Conservation (phyloP, 2,797 vertebrate species). For the Apodemus agrarius region DNA sequence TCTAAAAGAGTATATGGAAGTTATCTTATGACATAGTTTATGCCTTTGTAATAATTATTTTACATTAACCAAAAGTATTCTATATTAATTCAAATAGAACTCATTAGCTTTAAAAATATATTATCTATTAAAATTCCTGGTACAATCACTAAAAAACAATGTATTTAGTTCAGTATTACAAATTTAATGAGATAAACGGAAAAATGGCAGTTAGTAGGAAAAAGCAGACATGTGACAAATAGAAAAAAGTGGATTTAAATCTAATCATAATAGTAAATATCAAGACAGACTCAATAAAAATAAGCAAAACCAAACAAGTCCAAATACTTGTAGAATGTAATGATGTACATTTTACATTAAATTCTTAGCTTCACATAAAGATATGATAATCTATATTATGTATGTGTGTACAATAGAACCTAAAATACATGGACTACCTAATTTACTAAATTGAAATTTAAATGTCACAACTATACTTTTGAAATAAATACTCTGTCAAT, state of each 20-base stretch:
- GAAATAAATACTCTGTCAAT: background rate
- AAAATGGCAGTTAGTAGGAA: background rate
- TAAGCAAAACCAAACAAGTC: background rate
- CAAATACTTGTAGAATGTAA: background rate
- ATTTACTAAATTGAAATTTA: background rate
- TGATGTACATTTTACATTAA: background rate
- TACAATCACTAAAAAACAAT: background rate
- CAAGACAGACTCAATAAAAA: background rate
- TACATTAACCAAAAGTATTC: background rate
- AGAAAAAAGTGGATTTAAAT: background rate
- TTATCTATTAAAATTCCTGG: no score
- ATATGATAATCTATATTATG: background rate
- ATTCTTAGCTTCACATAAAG: background rate
- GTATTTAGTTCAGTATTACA: background rate
- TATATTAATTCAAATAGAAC: background rate
- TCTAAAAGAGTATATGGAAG: background rate
- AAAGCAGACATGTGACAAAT: background rate
- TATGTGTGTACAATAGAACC: background rate
- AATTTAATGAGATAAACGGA: background rate
- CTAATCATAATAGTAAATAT: background rate
- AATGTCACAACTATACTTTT: background rate
- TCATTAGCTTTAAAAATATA: background rate
- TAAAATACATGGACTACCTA: background rate
- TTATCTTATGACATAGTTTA: background rate
- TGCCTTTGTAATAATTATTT: background rate